Percentiles rank a stretch among this genome's conserved stretches.
Conservation (phyloP, 2,888 invertebrate genomes). For the Eupelmus urozonus region DNA sequence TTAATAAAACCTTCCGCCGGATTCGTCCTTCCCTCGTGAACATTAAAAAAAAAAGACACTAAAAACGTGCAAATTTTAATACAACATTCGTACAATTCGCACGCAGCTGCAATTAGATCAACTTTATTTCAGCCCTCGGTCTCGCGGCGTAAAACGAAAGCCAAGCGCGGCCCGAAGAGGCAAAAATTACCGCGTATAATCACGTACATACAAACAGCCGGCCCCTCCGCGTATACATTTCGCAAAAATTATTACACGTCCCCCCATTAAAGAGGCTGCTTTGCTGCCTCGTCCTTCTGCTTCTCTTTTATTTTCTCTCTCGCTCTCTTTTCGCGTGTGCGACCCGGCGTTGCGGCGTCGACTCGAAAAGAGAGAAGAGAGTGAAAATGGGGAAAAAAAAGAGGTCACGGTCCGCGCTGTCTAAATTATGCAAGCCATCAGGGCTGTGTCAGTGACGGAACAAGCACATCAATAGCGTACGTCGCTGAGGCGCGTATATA, state of each 20-base stretch:
- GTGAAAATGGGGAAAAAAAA: conserved; percentile 1
- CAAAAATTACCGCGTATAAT: conserved; percentile 38
- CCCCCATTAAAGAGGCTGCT: conserved; percentile 17
- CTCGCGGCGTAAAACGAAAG: conserved; percentile 2
- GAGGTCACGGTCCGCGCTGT: conserved; percentile 23
- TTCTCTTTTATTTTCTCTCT: no score
- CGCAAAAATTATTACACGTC: conserved; percentile 49
- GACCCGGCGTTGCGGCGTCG: background rate
- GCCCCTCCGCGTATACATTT: conserved; percentile 19
- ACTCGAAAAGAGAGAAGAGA: conserved; percentile 3
- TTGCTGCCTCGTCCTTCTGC: no score
- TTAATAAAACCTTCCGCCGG: no score
- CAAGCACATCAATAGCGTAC: conserved; percentile 37
- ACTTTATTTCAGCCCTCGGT: conserved; percentile 11
- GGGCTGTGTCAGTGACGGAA: conserved; percentile 29
- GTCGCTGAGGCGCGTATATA: background rate
- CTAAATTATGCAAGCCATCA: conserved; percentile 50
- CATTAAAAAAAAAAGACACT: no score
- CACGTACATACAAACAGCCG: conserved; percentile 24
- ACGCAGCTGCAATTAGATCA: conserved; percentile 13
- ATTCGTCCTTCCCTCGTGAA: no score
- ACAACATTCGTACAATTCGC: conserved; percentile 8
- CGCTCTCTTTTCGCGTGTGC: no score
- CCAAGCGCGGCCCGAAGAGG: conserved; percentile 37
- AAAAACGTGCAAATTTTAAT: background rate